phyloP scores from a whole-genome alignment of 2,113 vertebrate genomes.

The Antechinus flavipes region DNA sequence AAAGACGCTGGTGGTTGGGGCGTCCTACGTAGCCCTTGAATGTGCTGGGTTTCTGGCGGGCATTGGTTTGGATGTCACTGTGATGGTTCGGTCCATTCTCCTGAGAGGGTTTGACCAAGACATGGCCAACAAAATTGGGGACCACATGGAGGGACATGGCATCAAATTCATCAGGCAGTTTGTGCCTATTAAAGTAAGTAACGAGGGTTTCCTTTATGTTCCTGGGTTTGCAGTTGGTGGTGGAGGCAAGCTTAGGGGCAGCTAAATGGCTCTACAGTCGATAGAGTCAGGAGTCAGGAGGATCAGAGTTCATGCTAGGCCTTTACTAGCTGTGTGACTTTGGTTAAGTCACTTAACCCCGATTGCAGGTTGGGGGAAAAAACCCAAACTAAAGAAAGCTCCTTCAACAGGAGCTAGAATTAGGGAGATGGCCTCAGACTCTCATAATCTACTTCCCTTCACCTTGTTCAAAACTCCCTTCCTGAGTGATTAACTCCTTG shows the following conservation, averaged over 20 bases:
- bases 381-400: no score
- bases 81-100: slow-evolving; percentile 89
- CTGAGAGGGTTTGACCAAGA: slow-evolving; percentile 90
- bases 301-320: no score
- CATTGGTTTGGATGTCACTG: slow-evolving; percentile 88
- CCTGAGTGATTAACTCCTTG: neutral
- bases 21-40: slow-evolving; percentile 90
- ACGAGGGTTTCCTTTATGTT: neutral
- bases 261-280: no score
- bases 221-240: neutral
- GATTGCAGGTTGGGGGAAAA: no score
- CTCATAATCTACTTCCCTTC: neutral
- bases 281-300: no score
- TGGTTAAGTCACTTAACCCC: no score
- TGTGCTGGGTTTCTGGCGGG: slow-evolving; percentile 90
- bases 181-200: slow-evolving; percentile 87
- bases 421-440: accelerated
- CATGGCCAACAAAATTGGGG: slow-evolving; percentile 88
- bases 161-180: slow-evolving; percentile 85
- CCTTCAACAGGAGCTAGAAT: neutral
- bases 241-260: neutral
- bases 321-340: no score
- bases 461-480: neutral
- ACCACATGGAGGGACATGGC: slow-evolving; percentile 89
- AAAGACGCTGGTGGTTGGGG: slow-evolving; percentile 90